These are phyloP conservation scores for Saccostrea echinata DNA, from an alignment of 1,140 invertebrate genomes.

Conservation along the genomic window DNA sequence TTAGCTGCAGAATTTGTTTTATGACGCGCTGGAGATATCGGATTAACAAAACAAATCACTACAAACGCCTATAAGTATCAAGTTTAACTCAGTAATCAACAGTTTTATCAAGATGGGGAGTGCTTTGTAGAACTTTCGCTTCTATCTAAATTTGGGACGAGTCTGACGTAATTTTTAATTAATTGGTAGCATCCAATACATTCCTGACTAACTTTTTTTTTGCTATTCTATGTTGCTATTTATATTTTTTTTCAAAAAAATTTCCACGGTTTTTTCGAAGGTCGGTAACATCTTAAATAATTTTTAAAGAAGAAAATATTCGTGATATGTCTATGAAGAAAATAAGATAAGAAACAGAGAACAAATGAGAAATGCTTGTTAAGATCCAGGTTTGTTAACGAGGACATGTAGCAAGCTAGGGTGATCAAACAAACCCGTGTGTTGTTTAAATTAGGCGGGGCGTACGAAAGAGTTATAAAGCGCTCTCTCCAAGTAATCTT, in stretches of 20 bases:
- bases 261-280: neutral
- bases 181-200: slow-evolving; percentile 13
- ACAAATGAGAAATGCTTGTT: slow-evolving; percentile 26
- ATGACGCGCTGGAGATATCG: slow-evolving; percentile 30
- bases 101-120: slow-evolving; percentile 16
- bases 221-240: neutral
- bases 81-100: slow-evolving; percentile 19
- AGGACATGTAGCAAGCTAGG: neutral
- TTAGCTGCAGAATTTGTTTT: slow-evolving; percentile 39
- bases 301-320: neutral
- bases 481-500: slow-evolving; percentile 18
- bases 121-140: neutral
- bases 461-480: slow-evolving; percentile 29
- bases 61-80: slow-evolving; percentile 31
- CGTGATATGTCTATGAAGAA: slow-evolving; percentile 28
- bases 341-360: slow-evolving; percentile 17
- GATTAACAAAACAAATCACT: slow-evolving; percentile 38
- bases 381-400: neutral
- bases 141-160: slow-evolving; percentile 16
- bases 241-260: neutral
- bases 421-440: slow-evolving; percentile 31
- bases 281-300: neutral
- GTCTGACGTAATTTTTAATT: slow-evolving; percentile 19
- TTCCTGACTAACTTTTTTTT: neutral
- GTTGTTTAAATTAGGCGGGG: slow-evolving; percentile 38